Base-by-base conservation (phyloP, 2,797 vertebrate genomes). In the Poeciliopsis presidionis region DNA sequence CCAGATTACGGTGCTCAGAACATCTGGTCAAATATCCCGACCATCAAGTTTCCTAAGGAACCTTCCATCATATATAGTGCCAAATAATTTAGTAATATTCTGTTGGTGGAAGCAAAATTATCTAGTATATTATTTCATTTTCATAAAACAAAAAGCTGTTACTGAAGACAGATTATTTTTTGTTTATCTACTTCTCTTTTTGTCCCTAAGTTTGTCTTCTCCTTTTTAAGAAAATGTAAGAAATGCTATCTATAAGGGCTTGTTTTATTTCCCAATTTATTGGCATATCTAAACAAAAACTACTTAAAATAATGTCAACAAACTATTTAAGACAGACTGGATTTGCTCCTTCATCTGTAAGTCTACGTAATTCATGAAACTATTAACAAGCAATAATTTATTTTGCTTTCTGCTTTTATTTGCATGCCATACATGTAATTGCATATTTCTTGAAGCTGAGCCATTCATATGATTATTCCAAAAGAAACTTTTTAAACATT, bases 1-100 rank as follows among this genome's bases (percentile, higher is more conserved):
- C 87, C 85, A 90, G 87, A 92, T 91, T 93, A 88, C 83, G 89
- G 86, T 81, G 73, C 76, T 14, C 2, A 41, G 20, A 91, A 87
- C 88, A 92, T 92, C 89, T 92, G 92, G 87, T 89, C 80, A 86
- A 81, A 86, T 88, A 83, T 87, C 77, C 80, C 41, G 1, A 75
- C 39, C 22, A 53, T 73, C 80, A 63, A 75, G 78, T 81, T 80
- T 83, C 70, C 0, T 4, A 36, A n/a, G 22, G 39, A 73, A 36
- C 76, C 43, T 81, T 78, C 75, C 30, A 61, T 73, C n/a, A 46
- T 18, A 28, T 61, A 49, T 47, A 55, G 73, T 82, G 41, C 9
- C 33, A 67, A 41, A 22, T 53, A 41, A 45, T 84, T 45, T 65
- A 72, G 75, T 73, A 55, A 71, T 49, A 47, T 39, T 75, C 45